These are phyloP conservation scores for Enteromius fasciolatus DNA, from an alignment of 2,797 vertebrate species.

Conservation along the genomic window DNA sequence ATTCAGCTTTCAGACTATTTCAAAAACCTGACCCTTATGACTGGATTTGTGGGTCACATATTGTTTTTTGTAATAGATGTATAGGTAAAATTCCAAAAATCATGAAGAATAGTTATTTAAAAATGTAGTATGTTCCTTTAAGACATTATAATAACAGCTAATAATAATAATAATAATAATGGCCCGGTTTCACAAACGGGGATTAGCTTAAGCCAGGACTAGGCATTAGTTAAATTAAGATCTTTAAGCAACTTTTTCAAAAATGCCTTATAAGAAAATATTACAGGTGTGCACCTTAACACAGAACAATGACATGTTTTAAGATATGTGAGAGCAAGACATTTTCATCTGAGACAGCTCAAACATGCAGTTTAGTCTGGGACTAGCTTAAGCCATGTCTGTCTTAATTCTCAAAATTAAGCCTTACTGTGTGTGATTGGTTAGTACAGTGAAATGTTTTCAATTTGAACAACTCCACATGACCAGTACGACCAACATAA, in stretches of 20 bases:
- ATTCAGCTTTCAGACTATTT: not conserved
- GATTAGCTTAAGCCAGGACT: no score
- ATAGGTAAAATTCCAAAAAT: not conserved
- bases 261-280: no score
- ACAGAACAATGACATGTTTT: no score
- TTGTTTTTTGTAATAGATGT: not conserved
- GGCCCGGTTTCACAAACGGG: no score
- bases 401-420: not conserved
- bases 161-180: no score
- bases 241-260: no score
- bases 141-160: not conserved
- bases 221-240: no score
- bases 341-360: no score
- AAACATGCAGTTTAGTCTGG: no score
- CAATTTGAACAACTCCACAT: not conserved
- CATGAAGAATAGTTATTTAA: not conserved
- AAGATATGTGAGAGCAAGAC: no score
- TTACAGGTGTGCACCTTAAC: no score
- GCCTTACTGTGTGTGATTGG: not conserved
- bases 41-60: not conserved
- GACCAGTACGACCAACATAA: constrained; percentile 10
- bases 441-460: not conserved
- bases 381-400: no score
- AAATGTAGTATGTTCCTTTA: not conserved
- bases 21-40: not conserved